phyloP scores from a whole-genome alignment of 2,888 invertebrate species.

The Parthenolecanium corni region DNA sequence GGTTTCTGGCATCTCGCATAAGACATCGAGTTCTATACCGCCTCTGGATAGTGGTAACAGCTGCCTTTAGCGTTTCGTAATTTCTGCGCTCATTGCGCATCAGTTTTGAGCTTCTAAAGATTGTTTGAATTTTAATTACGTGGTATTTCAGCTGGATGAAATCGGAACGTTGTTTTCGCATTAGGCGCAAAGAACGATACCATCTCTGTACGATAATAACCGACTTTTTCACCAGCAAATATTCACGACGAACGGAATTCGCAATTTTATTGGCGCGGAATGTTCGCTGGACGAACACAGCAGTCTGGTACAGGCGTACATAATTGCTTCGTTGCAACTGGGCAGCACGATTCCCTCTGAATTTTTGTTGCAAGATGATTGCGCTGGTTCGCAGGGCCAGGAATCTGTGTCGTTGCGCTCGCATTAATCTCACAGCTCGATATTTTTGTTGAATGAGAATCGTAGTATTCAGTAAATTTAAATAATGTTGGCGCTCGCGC shows the following conservation, averaged over 20 bases:
- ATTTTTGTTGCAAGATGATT: background rate
- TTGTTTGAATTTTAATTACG: background rate
- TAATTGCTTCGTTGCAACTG: background rate
- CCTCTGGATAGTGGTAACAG: background rate
- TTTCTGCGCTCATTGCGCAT: background rate
- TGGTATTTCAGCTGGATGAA: background rate
- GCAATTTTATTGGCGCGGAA: background rate
- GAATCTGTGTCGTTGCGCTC: background rate
- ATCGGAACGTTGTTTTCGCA: slow-evolving; percentile 6
- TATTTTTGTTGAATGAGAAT: slow-evolving; percentile 8
- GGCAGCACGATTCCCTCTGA: slow-evolving; percentile 3
- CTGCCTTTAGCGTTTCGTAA: background rate
- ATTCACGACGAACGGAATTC: slow-evolving; percentile 12
- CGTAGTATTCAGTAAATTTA: background rate
- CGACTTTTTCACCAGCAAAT: background rate
- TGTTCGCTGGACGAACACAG: background rate
- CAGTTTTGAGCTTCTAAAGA: background rate
- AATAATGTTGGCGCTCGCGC: background rate
- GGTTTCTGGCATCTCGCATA: background rate
- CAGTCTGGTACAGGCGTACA: background rate
- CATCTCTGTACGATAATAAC: background rate
- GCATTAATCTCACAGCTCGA: background rate
- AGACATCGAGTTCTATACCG: background rate
- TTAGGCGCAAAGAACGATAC: background rate
- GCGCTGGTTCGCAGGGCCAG: background rate